Base-by-base conservation (phyloP, 1,140 invertebrate species). In the Philotrypesis tridentata region DNA sequence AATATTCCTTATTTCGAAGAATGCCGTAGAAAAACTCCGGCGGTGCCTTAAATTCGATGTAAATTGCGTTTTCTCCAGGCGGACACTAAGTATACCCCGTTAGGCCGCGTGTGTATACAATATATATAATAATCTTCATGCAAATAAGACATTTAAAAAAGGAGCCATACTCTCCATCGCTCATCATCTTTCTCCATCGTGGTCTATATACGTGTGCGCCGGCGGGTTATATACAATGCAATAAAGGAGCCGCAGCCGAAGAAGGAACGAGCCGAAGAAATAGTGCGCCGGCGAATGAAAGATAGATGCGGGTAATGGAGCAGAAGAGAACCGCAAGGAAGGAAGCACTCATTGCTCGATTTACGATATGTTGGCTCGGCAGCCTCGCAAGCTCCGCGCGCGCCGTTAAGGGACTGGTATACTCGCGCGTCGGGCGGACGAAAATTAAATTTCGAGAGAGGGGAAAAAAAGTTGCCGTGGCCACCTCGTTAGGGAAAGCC, bases 351-450 rank as follows among this genome's bases (percentile, higher is more conserved):
- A 70, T 80, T 40, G 72, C 75, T 79, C 83, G 82, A 85, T 84
- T 85, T 85, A 85, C 82, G 85, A 84, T 83, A 82, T 76, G 80
- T 84, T 84, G 82, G 79, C 79, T 83, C 83, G 84, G n/a, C n/a
- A n/a, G 31, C 67, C 68, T 65, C 80, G 65, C 29, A 67, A 67
- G n/a, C 65, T 43, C 40, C 12, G 7, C 11, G 40, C n/a, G 33
- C 33, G 40, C 40, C 12, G 40, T 43, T 43, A 43, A 43, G 7
- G 40, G 40, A 43, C 40, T 43, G 1, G 8, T 8, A 37, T 8
- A 37, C 33, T 5, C 40, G 12, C 40, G 1, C 5, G 12, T 2
- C 21, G 48, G n/a, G 48, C n/a, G 48, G 48, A 7, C 21, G 48
- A 55, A 55, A 55, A 55, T 55, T n/a, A 55, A 55, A 55, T 70